A percentile compares a stretch with the other conserved stretches of the same genome.
Conservation (phyloP, 1,140 invertebrate genomes). For the Mactra quadrangularis region DNA sequence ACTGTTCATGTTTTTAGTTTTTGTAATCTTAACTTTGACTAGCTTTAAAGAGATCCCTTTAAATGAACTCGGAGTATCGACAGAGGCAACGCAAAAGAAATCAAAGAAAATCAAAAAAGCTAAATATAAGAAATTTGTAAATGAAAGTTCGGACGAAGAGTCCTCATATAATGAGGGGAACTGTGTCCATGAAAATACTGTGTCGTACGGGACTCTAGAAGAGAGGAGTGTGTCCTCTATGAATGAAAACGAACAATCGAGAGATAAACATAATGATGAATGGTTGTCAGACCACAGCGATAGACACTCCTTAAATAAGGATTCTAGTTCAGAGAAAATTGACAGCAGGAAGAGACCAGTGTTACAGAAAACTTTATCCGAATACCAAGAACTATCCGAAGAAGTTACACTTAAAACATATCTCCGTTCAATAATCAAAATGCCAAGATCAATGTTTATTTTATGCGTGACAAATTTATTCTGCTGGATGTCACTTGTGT, state of each 20-base stretch:
- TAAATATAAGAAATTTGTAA: constrained; percentile 80
- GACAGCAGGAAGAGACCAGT: constrained; percentile 24
- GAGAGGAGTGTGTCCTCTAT: neutral
- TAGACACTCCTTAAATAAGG: neutral
- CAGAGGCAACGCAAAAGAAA: constrained; percentile 71
- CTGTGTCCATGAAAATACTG: constrained; percentile 27
- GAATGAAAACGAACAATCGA: neutral
- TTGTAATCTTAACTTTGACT: constrained; percentile 74
- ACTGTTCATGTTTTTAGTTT: constrained; percentile 74
- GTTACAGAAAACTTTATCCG: constrained; percentile 24
- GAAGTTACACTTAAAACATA: constrained; percentile 87
- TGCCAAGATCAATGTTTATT: constrained; percentile 93
- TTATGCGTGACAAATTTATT: constrained; percentile 97
- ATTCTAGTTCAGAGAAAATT: constrained; percentile 24
- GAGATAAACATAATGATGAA: too few species aligned
- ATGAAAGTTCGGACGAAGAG: constrained; percentile 74
- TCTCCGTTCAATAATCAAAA: constrained; percentile 93
- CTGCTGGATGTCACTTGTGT: constrained; percentile 99
- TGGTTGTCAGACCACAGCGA: too few species aligned
- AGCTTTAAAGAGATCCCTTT: constrained; percentile 81
- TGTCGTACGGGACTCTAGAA: constrained; percentile 41
- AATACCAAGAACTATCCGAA: constrained; percentile 66
- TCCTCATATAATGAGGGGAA: constrained; percentile 24
- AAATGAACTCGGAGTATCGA: constrained; percentile 64
- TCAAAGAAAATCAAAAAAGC: constrained; percentile 81